Conservation (phyloP, 2,113 vertebrate genomes). For the Pangasianodon hypophthalmus region DNA sequence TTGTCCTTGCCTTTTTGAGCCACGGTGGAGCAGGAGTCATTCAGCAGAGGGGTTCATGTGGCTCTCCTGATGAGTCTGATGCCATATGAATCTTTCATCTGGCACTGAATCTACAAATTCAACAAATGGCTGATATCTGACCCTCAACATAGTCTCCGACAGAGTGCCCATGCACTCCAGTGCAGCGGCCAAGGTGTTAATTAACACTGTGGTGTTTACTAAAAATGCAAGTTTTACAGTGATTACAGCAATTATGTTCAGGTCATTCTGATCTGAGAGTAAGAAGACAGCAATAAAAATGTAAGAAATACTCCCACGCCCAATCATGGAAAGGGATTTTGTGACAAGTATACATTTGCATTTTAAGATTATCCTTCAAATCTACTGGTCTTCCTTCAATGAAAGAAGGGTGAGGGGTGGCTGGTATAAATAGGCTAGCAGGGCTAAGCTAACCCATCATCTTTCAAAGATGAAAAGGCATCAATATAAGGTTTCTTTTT, state of each 20-base stretch:
- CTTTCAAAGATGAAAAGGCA: not conserved
- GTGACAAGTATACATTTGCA: not conserved
- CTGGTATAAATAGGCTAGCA: not conserved
- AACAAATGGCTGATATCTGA: conserved; percentile 54
- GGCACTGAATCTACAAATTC: conserved; percentile 51
- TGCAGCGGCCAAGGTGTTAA: not conserved
- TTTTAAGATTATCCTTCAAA: not conserved
- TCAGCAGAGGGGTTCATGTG: conserved; percentile 3
- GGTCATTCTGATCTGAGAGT: not conserved
- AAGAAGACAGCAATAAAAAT: not conserved
- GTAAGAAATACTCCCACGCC: not conserved
- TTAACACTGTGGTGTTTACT: not conserved
- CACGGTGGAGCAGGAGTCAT: not conserved
- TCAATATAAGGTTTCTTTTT: not conserved
- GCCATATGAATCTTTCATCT: conserved; percentile 59
- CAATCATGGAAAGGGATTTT: not conserved
- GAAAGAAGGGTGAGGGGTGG: not conserved
- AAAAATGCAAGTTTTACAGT: not conserved
- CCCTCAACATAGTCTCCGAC: not conserved
- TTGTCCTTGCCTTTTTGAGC: conserved; percentile 19
- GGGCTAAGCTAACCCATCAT: not conserved
- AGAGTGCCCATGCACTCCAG: not conserved
- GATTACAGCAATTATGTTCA: not conserved
- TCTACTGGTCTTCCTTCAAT: not conserved
- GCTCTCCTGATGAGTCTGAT: conserved; percentile 35